Evolutionary conservation across 2,797 vertebrate species (phyloP).

Genomic region (Gallirallus australis): DNA sequence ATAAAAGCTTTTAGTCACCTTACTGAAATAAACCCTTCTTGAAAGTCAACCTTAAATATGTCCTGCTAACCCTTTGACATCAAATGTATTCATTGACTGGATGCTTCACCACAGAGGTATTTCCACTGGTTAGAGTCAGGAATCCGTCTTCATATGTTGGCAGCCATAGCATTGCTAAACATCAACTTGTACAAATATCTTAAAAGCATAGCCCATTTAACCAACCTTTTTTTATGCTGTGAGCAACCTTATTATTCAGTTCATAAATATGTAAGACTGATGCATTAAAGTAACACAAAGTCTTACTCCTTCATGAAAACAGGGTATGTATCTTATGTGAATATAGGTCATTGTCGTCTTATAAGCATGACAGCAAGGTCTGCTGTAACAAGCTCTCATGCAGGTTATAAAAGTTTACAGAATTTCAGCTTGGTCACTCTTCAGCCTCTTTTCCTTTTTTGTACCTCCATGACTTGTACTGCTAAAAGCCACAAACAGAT

Average conservation of each 20-base stretch:
- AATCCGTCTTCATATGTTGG: neutral
- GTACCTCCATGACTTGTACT: neutral
- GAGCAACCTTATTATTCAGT: neutral
- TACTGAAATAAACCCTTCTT: neutral
- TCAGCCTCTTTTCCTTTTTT: neutral
- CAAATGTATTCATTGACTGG: accelerated
- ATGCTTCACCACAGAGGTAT: neutral
- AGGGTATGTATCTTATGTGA: neutral
- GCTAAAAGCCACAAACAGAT: neutral
- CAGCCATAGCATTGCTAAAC: neutral
- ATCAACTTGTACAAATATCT: neutral
- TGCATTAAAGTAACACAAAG: neutral
- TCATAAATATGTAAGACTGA: neutral
- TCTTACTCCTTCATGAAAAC: neutral
- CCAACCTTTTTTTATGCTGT: neutral
- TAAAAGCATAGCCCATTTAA: neutral
- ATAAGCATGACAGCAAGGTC: neutral
- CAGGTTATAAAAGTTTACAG: neutral
- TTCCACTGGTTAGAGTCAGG: neutral
- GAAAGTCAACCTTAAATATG: neutral
- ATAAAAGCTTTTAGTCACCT: neutral
- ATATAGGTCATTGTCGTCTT: neutral
- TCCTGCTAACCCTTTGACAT: neutral
- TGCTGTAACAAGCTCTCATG: neutral
- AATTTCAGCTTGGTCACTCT: neutral